Base-by-base conservation (phyloP, 2,888 invertebrate species). In the Fragum whitleyi region DNA sequence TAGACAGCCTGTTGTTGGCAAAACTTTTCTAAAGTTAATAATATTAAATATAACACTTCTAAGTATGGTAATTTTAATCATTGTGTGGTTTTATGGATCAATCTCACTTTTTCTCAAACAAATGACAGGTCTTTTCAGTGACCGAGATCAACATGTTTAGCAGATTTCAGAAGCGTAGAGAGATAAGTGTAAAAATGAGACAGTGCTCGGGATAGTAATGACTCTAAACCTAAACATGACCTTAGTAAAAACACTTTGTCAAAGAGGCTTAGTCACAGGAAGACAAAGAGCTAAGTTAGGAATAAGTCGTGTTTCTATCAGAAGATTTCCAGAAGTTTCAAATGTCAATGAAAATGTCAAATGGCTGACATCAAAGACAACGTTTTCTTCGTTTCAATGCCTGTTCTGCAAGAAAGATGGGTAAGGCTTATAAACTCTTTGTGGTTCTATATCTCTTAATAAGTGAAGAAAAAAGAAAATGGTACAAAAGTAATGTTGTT, bases 381-480 rank as follows among this genome's bases (percentile, higher is more conserved):
- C 23, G 21, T 42, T 65, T 36, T 42, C 65, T 5, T 65, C 65
- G 1, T 42, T 42, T 11, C 23, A 23, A 9, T 65, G 42, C 36
- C 23, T n/a, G 32, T 19, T 11, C 42, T 23, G 19, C 42, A 21
- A 23, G 23, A 65, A 65, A 26, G 7, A 42, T 42, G 6, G 65
- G 65, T 65, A 65, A 65, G 65, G 65, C 36, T 42, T 26, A 11
- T 39, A 65, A 65, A 65, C 29, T 42, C 47, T 42, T 36, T 65
- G 65, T 65, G 65, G 65, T 65, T 65, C 65, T n/a, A n/a, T n/a
- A n/a, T n/a, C n/a, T n/a, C n/a, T n/a, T n/a, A 36, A 6, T 36
- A 3, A 36, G 32, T 36, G 3, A 36, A 36, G 32, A 36, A 36
- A 36, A 36, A 6, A 36, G 32, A 36, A 9, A n/a, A n/a, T n/a